Conservation (phyloP, 2,888 invertebrate genomes). For the Ophraella communa region DNA sequence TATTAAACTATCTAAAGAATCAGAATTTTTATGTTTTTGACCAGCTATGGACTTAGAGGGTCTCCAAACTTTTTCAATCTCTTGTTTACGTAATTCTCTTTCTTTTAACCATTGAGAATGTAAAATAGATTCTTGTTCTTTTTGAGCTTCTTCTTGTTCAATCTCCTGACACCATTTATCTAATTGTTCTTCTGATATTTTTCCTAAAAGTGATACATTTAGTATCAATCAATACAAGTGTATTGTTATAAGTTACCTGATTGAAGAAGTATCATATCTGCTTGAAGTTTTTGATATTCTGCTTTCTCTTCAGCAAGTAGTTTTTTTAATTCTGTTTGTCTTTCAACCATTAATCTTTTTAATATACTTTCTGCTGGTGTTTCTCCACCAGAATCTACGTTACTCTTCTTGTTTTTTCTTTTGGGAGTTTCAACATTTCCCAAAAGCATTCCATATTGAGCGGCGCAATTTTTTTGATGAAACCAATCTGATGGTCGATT, state of each 20-base stretch:
- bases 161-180: slow-evolving; percentile 77
- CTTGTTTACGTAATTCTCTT: slow-evolving; percentile 70
- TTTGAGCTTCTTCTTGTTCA: slow-evolving; percentile 74
- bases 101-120: slow-evolving; percentile 70
- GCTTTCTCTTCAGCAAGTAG: slow-evolving; percentile 74
- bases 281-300: slow-evolving; percentile 75
- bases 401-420: slow-evolving; percentile 77
- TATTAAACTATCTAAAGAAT: slow-evolving; percentile 50
- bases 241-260: slow-evolving; percentile 54
- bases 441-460: slow-evolving; percentile 83
- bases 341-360: slow-evolving; percentile 76
- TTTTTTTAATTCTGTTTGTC: slow-evolving; percentile 78
- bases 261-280: slow-evolving; percentile 65
- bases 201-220: slow-evolving; percentile 40
- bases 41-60: slow-evolving; percentile 54
- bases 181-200: slow-evolving; percentile 74
- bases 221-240: background rate
- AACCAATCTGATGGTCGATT: slow-evolving; percentile 86
- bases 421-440: slow-evolving; percentile 86
- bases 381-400: slow-evolving; percentile 64
- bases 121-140: slow-evolving; percentile 71
- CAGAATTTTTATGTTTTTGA: slow-evolving; percentile 57
- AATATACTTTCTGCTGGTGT: slow-evolving; percentile 83
- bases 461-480: slow-evolving; percentile 88
- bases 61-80: slow-evolving; percentile 68